phyloP scores from a whole-genome alignment of 2,113 vertebrate species.

The Camelus dromedarius region DNA sequence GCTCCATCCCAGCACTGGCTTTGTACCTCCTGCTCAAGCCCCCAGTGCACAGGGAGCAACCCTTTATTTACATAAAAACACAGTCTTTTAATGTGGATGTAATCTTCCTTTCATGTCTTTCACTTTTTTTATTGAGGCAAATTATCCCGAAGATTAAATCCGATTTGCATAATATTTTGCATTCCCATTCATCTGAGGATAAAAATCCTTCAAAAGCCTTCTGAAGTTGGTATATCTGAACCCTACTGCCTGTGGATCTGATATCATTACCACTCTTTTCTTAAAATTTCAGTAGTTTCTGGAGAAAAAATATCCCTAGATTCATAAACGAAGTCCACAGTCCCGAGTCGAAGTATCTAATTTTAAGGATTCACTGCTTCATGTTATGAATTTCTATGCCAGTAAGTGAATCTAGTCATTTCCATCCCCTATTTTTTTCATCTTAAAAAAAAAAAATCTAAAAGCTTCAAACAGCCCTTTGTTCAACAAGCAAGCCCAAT shows the following conservation, averaged over 20 bases:
- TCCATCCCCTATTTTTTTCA: constrained; percentile 47
- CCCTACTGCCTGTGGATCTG: constrained; percentile 5
- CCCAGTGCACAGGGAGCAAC: background rate
- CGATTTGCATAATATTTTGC: constrained; percentile 82
- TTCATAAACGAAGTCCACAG: background rate
- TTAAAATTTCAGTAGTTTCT: constrained; percentile 34
- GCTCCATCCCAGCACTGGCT: background rate
- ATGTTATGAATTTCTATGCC: background rate
- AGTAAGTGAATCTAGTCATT: constrained; percentile 24
- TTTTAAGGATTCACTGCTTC: background rate
- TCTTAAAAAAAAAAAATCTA: background rate
- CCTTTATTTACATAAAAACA: constrained; percentile 64
- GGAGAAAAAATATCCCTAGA: background rate
- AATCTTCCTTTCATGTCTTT: constrained; percentile 54
- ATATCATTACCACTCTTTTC: constrained; percentile 25
- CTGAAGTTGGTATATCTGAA: constrained; percentile 33
- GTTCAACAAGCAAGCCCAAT: constrained; percentile 22
- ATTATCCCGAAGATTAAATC: constrained; percentile 73
- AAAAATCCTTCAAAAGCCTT: constrained; percentile 37
- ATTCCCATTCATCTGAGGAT: constrained; percentile 70
- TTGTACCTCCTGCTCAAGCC: background rate
- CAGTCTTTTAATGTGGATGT: background rate
- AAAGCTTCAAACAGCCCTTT: constrained; percentile 49
- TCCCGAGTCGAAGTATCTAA: background rate
- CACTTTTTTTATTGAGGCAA: constrained; percentile 74